phyloP scores from a whole-genome alignment of 1,140 invertebrate genomes.

The Notospermus geniculatus region DNA sequence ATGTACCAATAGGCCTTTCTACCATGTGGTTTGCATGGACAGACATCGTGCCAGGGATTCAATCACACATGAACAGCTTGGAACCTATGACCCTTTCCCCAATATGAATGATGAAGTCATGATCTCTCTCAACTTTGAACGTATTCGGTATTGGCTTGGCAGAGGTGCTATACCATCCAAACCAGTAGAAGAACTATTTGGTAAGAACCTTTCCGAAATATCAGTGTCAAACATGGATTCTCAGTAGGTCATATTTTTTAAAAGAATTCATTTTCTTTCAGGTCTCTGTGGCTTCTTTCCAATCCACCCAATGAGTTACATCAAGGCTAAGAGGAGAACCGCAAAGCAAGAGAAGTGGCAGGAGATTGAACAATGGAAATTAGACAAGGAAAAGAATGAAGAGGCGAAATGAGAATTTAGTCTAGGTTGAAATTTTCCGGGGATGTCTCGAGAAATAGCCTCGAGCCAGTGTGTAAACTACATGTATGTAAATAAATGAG shows the following conservation, averaged over 20 bases:
- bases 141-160: neutral
- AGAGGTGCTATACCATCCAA: constrained; percentile 1
- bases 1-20: constrained; percentile 4
- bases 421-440: too few relatives aligned
- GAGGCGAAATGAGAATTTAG: too few relatives aligned
- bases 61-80: neutral
- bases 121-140: constrained; percentile 4
- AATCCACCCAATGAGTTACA: constrained; percentile 36
- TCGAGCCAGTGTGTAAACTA: too few relatives aligned
- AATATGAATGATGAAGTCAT: neutral
- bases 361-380: too few relatives aligned
- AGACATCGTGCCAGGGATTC: neutral
- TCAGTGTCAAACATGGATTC: neutral
- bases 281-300: constrained; percentile 39
- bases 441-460: too few relatives aligned
- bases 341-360: constrained; percentile 7
- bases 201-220: neutral
- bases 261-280: constrained; percentile 23
- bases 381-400: too few relatives aligned
- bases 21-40: neutral
- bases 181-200: constrained; percentile 5
- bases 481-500: too few relatives aligned
- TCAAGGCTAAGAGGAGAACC: constrained; percentile 26
- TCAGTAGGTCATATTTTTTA: neutral
- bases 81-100: neutral